A percentile compares a stretch with the other conserved stretches of the same genome.
These are phyloP conservation scores for Sebastes paucispinis DNA, from an alignment of 2,797 vertebrate genomes.

Conservation along the genomic window DNA sequence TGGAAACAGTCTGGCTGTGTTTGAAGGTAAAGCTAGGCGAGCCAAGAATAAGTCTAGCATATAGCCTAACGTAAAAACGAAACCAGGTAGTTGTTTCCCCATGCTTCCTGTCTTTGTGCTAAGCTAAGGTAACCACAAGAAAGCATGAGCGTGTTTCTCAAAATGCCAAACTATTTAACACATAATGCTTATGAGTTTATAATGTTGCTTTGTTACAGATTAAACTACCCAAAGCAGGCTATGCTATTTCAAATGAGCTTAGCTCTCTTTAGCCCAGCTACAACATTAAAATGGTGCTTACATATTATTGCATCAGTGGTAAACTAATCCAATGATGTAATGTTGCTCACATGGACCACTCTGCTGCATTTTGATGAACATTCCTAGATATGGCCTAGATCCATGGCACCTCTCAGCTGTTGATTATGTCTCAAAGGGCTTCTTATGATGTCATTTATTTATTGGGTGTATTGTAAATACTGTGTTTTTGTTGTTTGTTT, in stretches of 20 bases:
- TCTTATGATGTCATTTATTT: too few relatives aligned
- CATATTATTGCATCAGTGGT: not conserved
- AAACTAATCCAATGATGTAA: not conserved
- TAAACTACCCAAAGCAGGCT: not conserved
- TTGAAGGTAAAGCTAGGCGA: not conserved
- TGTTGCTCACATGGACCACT: not conserved
- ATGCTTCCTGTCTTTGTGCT: not conserved
- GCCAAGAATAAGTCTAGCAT: not conserved
- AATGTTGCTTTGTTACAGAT: not conserved
- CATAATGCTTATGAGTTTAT: not conserved
- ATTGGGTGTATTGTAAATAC: too few relatives aligned
- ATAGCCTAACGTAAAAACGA: too few relatives aligned
- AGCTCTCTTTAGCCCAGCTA: too few relatives aligned
- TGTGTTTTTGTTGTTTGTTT: too few relatives aligned
- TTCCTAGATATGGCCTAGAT: too few relatives aligned
- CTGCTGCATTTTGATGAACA: not conserved
- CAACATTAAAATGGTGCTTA: not conserved
- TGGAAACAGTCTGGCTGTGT: not conserved
- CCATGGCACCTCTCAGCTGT: too few relatives aligned
- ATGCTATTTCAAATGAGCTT: not conserved
- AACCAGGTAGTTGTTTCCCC: not conserved
- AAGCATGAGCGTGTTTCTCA: not conserved
- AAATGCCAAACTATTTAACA: not conserved
- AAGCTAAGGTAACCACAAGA: not conserved
- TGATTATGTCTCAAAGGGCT: too few relatives aligned